Evolutionary conservation across 2,888 invertebrate species (phyloP), one percentile per base, ranked within the genome.

Genomic region (Tetramorium bicarinatum): DNA sequence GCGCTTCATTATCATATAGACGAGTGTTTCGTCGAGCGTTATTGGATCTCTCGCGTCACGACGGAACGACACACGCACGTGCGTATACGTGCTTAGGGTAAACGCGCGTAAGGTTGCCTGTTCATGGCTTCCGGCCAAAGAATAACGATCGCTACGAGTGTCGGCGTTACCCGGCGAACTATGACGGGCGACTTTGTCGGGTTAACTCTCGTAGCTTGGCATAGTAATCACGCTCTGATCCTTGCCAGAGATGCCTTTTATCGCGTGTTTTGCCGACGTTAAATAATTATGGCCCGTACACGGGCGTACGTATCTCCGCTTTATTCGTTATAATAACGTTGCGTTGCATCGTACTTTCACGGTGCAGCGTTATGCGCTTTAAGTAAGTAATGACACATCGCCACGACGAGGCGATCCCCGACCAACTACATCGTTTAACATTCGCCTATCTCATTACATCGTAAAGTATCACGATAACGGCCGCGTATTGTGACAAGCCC

Each of bases 1-100:
- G 77, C 76, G 89, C 90, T 91, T 92, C 91, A 93, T 93, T 93
- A 93, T 92, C 93, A 93, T 93, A 93, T 93, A 93, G 93, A 93
- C 92, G 93, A 93, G 93, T 92, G 92, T 93, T 93, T 93, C 89
- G 92, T 89, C 91, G 91, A 88, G 91, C 91, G 92, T 93, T 92
- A 92, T 93, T 93, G 92, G 91, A 91, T 91, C 91, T 90, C 87
- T 64, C 87, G 87, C 88, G 89, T 89, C 89, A 89, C 87, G 86
- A 59, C 82, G 86, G 69, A 87, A 87, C 86, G 91, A 86, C 82
- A 86, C 87, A 87, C 90, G 91, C 92, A 92, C 92, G 92, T 91
- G 92, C 91, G 90, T 89, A 85, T 91, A 92, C 92, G 92, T 93
- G 92, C 88, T 89, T 89, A 87, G 91, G 87, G 91, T 91, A 91